Conservation (phyloP, 2,113 vertebrate species). For the Psammodynastes pulverulentus region DNA sequence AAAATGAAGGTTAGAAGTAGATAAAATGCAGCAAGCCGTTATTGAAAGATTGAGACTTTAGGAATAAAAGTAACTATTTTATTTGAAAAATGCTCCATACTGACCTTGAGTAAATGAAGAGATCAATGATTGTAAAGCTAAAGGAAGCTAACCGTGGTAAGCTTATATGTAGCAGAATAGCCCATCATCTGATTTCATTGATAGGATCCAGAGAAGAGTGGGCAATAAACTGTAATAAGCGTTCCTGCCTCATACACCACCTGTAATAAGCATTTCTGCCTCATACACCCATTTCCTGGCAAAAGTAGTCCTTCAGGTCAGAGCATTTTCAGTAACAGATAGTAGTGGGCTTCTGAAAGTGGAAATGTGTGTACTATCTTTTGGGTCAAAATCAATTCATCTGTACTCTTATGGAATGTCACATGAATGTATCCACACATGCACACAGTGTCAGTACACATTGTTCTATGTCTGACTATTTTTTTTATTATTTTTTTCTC, state of each 20-base stretch:
- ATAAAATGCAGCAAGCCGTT: neutral
- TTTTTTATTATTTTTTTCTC: neutral
- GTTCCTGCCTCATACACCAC: neutral
- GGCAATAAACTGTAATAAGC: neutral
- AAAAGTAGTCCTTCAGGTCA: neutral
- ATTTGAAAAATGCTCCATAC: constrained; percentile 16
- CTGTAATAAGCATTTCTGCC: neutral
- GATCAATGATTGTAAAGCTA: constrained; percentile 29
- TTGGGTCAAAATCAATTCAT: neutral
- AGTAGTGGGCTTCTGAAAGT: neutral
- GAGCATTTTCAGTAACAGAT: neutral
- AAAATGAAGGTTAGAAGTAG: constrained; percentile 30
- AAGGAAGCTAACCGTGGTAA: constrained; percentile 3
- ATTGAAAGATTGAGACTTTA: constrained; percentile 14
- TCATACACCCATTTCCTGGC: no score
- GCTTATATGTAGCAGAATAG: neutral
- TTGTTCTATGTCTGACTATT: neutral
- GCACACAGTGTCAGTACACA: neutral
- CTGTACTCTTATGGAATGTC: neutral
- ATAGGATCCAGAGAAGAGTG: neutral
- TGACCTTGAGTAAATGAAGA: constrained; percentile 37
- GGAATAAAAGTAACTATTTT: constrained; percentile 18
- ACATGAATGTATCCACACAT: neutral
- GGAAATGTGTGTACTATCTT: neutral
- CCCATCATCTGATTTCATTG: neutral